A percentile compares a stretch with the other conserved stretches of the same genome.
These are phyloP conservation scores for Megaustenia siamemsis DNA, from an alignment of 2,888 invertebrate species.

Conservation along the genomic window DNA sequence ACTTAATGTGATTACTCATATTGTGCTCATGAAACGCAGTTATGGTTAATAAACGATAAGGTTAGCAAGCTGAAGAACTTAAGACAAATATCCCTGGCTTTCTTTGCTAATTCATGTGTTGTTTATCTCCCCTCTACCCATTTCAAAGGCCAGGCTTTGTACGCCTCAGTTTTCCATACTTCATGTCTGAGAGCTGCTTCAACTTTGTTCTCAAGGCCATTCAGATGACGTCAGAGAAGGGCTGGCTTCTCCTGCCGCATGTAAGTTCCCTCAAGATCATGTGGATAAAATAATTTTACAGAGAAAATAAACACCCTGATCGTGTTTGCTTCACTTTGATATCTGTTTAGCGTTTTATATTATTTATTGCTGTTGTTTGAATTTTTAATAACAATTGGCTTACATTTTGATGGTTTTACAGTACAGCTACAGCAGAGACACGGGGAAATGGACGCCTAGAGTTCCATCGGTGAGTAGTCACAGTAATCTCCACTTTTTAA, in stretches of 20 bases:
- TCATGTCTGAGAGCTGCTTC: constrained; percentile 89
- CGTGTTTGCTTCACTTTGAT: neutral
- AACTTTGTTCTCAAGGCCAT: constrained; percentile 91
- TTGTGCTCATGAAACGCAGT: no score
- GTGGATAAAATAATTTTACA: neutral
- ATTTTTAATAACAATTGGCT: neutral
- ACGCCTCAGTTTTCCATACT: constrained; percentile 91
- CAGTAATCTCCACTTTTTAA: neutral
- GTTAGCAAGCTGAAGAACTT: no score
- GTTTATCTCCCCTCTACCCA: no score
- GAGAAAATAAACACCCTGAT: no score
- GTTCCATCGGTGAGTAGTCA: constrained; percentile 82
- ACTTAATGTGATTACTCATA: no score
- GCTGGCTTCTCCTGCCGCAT: constrained; percentile 89
- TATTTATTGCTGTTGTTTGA: neutral
- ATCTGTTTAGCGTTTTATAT: neutral
- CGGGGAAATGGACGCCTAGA: constrained; percentile 93
- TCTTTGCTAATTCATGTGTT: no score
- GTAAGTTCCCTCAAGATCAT: constrained; percentile 56
- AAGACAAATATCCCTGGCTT: no score
- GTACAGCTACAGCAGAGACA: constrained; percentile 91
- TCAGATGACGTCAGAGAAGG: constrained; percentile 92
- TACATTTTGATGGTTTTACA: constrained; percentile 79
- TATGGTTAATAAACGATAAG: no score
- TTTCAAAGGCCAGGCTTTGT: constrained; percentile 88